These are phyloP conservation scores for Listronotus oregonensis DNA, from an alignment of 1,140 invertebrate species.

Conservation along the genomic window DNA sequence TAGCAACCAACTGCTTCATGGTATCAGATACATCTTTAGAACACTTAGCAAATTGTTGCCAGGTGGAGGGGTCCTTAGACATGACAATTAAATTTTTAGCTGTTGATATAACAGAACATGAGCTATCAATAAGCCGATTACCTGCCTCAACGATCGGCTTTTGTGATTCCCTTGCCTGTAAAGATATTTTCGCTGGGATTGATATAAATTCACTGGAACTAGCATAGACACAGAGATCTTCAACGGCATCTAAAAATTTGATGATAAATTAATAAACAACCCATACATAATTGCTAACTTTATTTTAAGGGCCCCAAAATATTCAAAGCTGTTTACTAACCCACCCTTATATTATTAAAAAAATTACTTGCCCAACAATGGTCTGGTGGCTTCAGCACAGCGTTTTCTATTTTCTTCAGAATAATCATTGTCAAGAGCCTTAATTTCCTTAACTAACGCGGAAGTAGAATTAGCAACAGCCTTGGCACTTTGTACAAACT, in stretches of 20 bases:
- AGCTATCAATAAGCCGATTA: conserved; percentile 79
- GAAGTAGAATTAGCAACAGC: conserved; percentile 97
- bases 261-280: not conserved
- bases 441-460: conserved; percentile 92
- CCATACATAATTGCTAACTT: too few relatives aligned
- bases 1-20: conserved; percentile 90
- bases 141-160: conserved; percentile 88
- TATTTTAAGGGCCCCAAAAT: not conserved
- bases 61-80: conserved; percentile 89
- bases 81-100: conserved; percentile 88
- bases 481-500: conserved; percentile 97
- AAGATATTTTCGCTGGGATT: conserved; percentile 88
- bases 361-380: conserved; percentile 71
- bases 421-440: conserved; percentile 86
- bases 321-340: not conserved
- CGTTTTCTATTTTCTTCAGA: conserved; percentile 73
- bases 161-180: conserved; percentile 75
- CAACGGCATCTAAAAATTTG: conserved; percentile 74
- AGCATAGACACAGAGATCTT: conserved; percentile 91
- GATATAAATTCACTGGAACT: conserved; percentile 91
- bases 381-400: conserved; percentile 81
- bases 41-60: conserved; percentile 91
- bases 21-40: conserved; percentile 95
- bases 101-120: conserved; percentile 87
- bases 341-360: not conserved